Evolutionary conservation across 2,113 vertebrate species (phyloP).

Genomic region (Thomomys bottae): DNA sequence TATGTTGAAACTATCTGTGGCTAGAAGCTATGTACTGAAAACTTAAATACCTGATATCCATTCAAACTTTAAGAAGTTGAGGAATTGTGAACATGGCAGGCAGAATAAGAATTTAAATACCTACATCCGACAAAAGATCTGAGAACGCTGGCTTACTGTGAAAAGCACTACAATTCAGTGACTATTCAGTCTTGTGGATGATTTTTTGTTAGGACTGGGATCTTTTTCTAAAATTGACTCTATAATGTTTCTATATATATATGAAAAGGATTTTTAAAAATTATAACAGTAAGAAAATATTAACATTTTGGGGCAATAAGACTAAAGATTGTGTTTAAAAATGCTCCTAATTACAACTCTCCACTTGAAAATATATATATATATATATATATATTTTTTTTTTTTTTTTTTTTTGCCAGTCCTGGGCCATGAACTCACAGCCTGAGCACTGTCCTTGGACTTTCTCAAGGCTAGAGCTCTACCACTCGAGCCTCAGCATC

Average conservation of each 20-base stretch:
- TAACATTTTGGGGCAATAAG: constrained; percentile 1
- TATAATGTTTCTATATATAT: constrained; percentile 24
- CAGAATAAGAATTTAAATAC: constrained; percentile 33
- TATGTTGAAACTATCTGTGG: constrained; percentile 64
- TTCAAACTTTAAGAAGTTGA: constrained; percentile 50
- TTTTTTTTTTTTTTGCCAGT: no score
- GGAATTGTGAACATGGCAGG: constrained; percentile 9
- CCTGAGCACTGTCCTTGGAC: no score
- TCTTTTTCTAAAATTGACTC: constrained; percentile 43
- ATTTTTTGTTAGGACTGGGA: constrained; percentile 23
- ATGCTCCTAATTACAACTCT: constrained; percentile 26
- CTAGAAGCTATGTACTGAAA: constrained; percentile 68
- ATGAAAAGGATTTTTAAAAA: constrained; percentile 57
- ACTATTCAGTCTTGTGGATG: constrained; percentile 15
- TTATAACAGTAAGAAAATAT: constrained; percentile 27
- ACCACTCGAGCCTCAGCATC: no score
- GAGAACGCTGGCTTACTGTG: background rate
- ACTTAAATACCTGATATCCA: constrained; percentile 58
- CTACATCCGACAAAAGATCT: background rate
- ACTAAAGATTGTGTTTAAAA: constrained; percentile 12
- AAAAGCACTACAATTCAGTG: background rate
- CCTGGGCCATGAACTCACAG: no score
- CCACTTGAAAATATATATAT: constrained; percentile 30
- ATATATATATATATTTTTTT: background rate
- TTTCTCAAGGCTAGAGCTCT: no score